Evolutionary conservation across 2,888 invertebrate species (phyloP).

Genomic region (Bhutanitis thaidina): DNA sequence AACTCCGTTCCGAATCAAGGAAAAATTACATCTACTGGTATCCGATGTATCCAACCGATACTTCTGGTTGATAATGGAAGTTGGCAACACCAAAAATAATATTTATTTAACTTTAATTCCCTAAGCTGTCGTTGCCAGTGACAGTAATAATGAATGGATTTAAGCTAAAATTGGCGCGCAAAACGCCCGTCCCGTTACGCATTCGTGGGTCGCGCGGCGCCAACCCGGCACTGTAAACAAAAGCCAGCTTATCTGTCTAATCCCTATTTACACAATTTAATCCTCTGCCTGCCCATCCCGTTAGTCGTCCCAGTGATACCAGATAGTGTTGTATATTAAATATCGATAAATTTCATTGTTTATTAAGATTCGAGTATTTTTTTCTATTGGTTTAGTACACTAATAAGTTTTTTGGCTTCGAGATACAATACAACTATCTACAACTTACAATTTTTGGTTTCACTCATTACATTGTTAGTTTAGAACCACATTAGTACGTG

Average conservation of each 20-base stretch:
- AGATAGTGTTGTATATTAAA: constrained; percentile 4
- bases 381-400: too few species aligned
- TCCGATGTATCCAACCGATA: too few species aligned
- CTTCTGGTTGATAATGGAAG: too few species aligned
- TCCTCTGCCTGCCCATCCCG: constrained; percentile 48
- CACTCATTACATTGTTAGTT: too few species aligned
- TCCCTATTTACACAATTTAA: constrained; percentile 79
- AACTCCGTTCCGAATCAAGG: too few species aligned
- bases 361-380: too few species aligned
- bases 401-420: too few species aligned
- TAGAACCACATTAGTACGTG: too few species aligned
- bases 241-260: constrained; percentile 69
- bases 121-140: constrained; percentile 23
- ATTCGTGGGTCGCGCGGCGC: constrained; percentile 45
- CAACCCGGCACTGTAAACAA: constrained; percentile 68
- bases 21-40: too few species aligned
- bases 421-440: too few species aligned
- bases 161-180: constrained; percentile 50
- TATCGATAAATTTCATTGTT: constrained; percentile 2
- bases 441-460: too few species aligned
- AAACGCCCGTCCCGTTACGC: constrained; percentile 44
- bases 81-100: background rate
- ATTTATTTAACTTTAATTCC: constrained; percentile 20
- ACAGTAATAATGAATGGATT: constrained; percentile 29
- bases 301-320: constrained; percentile 7